Conservation (phyloP, 2,797 vertebrate genomes). For the Enteromius viviparus region DNA sequence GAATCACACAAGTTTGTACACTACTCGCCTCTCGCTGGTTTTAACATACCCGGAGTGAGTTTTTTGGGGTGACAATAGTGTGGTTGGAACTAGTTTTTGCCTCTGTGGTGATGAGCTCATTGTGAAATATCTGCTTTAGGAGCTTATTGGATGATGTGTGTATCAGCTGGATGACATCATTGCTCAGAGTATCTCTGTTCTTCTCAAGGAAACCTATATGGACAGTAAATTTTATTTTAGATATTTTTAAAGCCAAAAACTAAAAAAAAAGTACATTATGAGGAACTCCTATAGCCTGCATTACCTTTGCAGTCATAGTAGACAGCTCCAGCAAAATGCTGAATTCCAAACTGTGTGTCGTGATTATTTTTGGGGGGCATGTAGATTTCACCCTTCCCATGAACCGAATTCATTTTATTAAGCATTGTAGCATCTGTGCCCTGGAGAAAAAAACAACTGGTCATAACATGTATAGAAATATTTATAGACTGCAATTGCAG, state of each 20-base stretch:
- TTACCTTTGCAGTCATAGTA: conserved; percentile 91
- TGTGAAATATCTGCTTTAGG: conserved; percentile 83
- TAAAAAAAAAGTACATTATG: neutral
- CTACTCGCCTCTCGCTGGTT: neutral
- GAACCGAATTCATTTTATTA: conserved; percentile 84
- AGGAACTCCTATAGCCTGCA: neutral
- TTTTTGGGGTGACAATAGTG: conserved; percentile 71
- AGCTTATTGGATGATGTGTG: conserved; percentile 89
- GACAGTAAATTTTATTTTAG: conserved; percentile 23
- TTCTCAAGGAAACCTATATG: conserved; percentile 93
- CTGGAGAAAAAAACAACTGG: conserved; percentile 67
- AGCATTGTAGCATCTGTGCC: conserved; percentile 92
- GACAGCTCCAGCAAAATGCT: conserved; percentile 92
- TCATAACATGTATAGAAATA: neutral
- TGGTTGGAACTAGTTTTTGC: conserved; percentile 63
- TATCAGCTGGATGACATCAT: conserved; percentile 85
- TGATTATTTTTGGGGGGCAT: conserved; percentile 85
- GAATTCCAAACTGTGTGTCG: conserved; percentile 88
- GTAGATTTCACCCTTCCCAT: conserved; percentile 83
- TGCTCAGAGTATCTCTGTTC: conserved; percentile 89
- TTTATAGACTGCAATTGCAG: neutral
- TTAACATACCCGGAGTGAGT: conserved; percentile 66
- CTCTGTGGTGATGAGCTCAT: conserved; percentile 54
- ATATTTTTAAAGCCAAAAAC: neutral
- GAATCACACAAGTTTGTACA: neutral